phyloP scores from a whole-genome alignment of 2,888 invertebrate genomes.

The Hyles lineata region DNA sequence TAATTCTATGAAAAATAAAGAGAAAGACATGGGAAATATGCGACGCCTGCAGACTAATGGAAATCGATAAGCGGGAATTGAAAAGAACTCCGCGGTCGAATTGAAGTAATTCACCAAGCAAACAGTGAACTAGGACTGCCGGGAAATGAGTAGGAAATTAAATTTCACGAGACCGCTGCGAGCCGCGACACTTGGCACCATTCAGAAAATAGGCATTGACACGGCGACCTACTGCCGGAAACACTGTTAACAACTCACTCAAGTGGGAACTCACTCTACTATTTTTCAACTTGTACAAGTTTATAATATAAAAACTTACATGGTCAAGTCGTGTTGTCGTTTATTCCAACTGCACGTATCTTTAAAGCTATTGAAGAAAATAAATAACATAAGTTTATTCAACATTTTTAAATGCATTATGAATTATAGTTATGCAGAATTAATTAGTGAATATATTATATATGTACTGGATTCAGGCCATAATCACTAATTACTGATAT shows the following conservation, averaged over 20 bases:
- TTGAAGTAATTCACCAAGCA: slow-evolving; percentile 43
- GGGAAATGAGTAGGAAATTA: slow-evolving; percentile 70
- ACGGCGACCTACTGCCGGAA: slow-evolving; percentile 32
- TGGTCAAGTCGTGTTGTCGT: background rate
- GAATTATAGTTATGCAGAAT: too few relatives aligned
- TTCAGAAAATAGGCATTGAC: slow-evolving; percentile 44
- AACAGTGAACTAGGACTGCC: slow-evolving; percentile 50
- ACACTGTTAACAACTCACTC: slow-evolving; percentile 15
- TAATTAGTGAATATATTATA: too few relatives aligned
- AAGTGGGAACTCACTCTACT: slow-evolving; percentile 15
- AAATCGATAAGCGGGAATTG: slow-evolving; percentile 48
- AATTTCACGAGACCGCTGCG: slow-evolving; percentile 54
- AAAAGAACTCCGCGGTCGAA: slow-evolving; percentile 40
- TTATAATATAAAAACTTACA: background rate
- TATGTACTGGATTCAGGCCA: too few relatives aligned
- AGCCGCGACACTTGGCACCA: slow-evolving; percentile 44
- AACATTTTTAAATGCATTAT: too few relatives aligned
- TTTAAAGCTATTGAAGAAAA: background rate
- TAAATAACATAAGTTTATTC: too few relatives aligned
- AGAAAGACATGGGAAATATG: slow-evolving; percentile 35
- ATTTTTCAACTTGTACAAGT: background rate
- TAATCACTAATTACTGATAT: too few relatives aligned
- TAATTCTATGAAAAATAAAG: slow-evolving; percentile 32
- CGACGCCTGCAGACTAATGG: slow-evolving; percentile 39
- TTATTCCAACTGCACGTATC: background rate